Evolutionary conservation across 2,113 vertebrate genomes (phyloP), one percentile per base, ranked within the genome.

Genomic region (Neogobius melanostomus): DNA sequence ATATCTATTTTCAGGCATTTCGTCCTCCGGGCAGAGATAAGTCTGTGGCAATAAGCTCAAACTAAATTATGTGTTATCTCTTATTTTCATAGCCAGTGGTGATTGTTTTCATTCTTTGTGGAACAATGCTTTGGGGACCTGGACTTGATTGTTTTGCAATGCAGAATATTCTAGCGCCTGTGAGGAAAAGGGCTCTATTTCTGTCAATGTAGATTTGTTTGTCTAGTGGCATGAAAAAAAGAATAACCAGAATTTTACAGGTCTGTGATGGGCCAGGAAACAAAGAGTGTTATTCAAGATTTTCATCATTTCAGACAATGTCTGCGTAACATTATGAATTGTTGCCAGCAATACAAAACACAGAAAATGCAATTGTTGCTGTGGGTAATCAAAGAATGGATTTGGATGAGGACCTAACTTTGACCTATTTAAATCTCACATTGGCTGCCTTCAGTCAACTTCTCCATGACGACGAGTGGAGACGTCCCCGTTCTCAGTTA

Each of bases 1-100:
- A 88, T 83, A 87, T 88, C 81, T 83, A 66, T 63, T 78, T 49
- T 73, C 63, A 54, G 74, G 78, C 78, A 85, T 83, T 79, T 65
- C 3, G 64, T 81, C 74, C 68, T 71, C 59, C 1, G 49, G 72
- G 74, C 71, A 49, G 52, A 68, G 77, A 81, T 80, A 66, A 66
- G 64, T 66, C 57, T 49, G 77, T 75, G 75, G 69, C 79, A 86
- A 82, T 72, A 75, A 75, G 82, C 42, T 51, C 11, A 75, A 79
- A 81, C 85, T 62, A 70, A 85, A 76, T 82, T 63, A 69, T 62
- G 49, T 68, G 85, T 76, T 77, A 88, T 85, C 73, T 85, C 53
- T 74, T 14, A 75, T 76, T 85, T 44, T 79, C 47, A 63, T 74
- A 72, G 80, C 72, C 69, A 79, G 49, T 43, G 1, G 48, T 59